Evolutionary conservation across 53 echinoderm and acorn worm species (phyloP).

Genomic region (Glandiceps talaboti): DNA sequence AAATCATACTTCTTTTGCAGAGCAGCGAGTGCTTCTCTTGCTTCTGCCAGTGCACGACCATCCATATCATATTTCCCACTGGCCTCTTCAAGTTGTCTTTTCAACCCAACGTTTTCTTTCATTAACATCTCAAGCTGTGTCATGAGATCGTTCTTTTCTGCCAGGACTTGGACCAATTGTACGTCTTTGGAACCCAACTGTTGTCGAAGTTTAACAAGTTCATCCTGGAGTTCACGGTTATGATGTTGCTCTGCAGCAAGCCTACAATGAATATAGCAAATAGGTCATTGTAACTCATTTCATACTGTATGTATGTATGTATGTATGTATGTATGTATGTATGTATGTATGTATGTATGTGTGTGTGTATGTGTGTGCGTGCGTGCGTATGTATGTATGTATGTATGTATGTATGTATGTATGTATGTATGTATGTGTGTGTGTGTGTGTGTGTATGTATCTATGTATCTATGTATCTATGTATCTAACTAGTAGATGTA

Average conservation of each 20-base stretch:
- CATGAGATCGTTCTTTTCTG: slow-evolving; percentile 50
- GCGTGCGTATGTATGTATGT: too few species aligned
- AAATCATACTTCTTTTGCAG: slow-evolving; percentile 70
- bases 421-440: too few species aligned
- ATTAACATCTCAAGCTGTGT: slow-evolving; percentile 62
- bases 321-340: too few species aligned
- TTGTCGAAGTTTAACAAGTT: slow-evolving; percentile 53
- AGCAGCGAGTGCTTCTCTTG: slow-evolving; percentile 50
- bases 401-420: too few species aligned
- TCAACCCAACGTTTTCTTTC: slow-evolving; percentile 45
- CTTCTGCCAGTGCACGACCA: slow-evolving; percentile 45
- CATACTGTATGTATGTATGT: too few species aligned
- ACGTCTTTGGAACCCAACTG: slow-evolving; percentile 76
- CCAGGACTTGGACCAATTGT: slow-evolving; percentile 57
- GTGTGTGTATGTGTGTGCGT: too few species aligned
- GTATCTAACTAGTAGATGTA: too few species aligned
- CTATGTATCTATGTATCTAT: too few species aligned
- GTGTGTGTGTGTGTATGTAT: too few species aligned
- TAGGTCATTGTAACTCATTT: too few species aligned
- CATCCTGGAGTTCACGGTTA: slow-evolving; percentile 42
- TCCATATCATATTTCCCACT: slow-evolving; percentile 73
- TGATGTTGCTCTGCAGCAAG: slow-evolving; percentile 56
- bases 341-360: too few species aligned
- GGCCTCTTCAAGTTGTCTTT: slow-evolving; percentile 49
- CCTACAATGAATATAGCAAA: too few species aligned